A percentile compares a stretch with the other conserved stretches of the same genome.
phyloP scores from a whole-genome alignment of 2,888 invertebrate species.

The Rhimphoctona megacephalus region DNA sequence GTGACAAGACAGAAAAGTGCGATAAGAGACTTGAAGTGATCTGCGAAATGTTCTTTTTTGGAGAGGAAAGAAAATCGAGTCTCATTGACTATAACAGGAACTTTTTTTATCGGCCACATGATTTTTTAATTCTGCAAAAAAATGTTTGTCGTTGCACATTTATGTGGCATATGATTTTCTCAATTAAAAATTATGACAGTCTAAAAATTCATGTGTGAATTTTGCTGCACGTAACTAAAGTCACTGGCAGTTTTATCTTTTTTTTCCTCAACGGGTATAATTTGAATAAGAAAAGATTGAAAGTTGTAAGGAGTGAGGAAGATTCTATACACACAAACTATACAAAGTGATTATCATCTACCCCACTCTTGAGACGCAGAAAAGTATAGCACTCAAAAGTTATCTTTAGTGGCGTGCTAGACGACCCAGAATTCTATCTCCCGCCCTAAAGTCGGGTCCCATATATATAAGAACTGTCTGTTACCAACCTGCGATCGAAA shows the following conservation, averaged over 20 bases:
- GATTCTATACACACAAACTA: background rate
- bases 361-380: background rate
- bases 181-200: background rate
- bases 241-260: background rate
- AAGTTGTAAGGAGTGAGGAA: background rate
- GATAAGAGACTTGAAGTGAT: conserved; percentile 26
- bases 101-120: background rate
- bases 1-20: background rate
- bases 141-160: background rate
- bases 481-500: background rate
- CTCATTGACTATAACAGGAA: background rate
- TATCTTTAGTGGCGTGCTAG: conserved; percentile 40
- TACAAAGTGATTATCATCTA: conserved; percentile 7
- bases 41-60: background rate
- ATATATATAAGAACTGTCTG: conserved; percentile 17
- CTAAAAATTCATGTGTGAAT: background rate
- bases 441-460: background rate
- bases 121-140: background rate
- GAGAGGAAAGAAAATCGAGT: background rate
- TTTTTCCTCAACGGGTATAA: background rate
- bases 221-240: no score
- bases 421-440: background rate
- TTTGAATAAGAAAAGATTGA: background rate
- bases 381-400: conserved; percentile 13
- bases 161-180: background rate